Evolutionary conservation across 2,113 vertebrate genomes (phyloP), one percentile per base, ranked within the genome.

Genomic region (Oplegnathus fasciatus): DNA sequence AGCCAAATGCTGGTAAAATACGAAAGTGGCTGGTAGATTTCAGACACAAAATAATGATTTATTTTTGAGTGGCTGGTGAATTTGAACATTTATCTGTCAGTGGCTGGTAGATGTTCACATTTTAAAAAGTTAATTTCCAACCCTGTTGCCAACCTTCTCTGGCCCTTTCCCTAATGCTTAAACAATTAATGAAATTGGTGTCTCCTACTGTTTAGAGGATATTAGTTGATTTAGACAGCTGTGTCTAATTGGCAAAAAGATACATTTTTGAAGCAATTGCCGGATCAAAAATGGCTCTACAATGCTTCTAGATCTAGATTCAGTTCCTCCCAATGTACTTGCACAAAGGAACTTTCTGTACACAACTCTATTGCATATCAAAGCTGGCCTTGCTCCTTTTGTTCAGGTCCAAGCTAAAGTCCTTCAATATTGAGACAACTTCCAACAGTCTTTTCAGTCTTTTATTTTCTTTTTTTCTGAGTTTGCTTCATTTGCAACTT

Each of bases 181-280:
- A 85, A 81, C 67, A 77, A 71, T 75, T 64, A 26, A 22, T 52
- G 7, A 61, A 68, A 68, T 61, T 14, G 0, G 6, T 22, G 24
- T 54, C 13, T 74, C 54, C 61, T 26, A 46, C 40, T 46, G 32
- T 50, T 50, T 7, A 66, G 48, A 52, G 44, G 6, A 70, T 84
- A 67, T 60, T 34, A 57, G 5, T 61, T 81, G 28, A 78, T 76
- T 86, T 55, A 80, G 40, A 83, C 75, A 81, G 68, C 78, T 86
- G 75, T 73, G 66, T 37, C 80, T 80, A 86, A 88, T 83, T 85
- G 69, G 54, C 70, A 24, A 24, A 60, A 30, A 15, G 3, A n/a
- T 17, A 10, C 3, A 6, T 14, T 74, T 34, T 48, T 42, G 20
- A 46, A 34, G 76, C 26, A 26, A 20, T 46, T 1, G 7, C 4